Evolutionary conservation across 2,888 invertebrate species (phyloP).

Genomic region (Lasioglossum calceatum): DNA sequence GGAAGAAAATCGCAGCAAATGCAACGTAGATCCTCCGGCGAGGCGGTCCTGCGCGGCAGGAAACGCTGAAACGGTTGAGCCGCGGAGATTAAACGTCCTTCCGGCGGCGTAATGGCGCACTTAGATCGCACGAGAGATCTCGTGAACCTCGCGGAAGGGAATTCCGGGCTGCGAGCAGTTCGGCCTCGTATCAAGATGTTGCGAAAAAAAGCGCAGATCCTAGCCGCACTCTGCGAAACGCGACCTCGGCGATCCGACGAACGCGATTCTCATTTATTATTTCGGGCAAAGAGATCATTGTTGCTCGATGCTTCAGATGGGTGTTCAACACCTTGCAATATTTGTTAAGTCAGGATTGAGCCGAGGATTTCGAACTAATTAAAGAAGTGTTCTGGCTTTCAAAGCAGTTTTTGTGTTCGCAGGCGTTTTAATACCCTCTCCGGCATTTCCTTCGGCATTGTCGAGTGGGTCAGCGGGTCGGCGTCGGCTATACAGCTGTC

Average conservation of each 20-base stretch:
- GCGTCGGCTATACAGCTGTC: not conserved
- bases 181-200: constrained; percentile 7
- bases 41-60: constrained; percentile 42
- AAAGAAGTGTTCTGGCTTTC: no score
- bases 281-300: not conserved
- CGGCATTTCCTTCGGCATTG: not conserved
- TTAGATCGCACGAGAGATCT: constrained; percentile 57
- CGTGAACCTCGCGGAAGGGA: constrained; percentile 2
- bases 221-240: not conserved
- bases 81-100: constrained; percentile 71
- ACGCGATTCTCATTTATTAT: not conserved
- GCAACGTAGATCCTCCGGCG: constrained; percentile 45
- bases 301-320: no score
- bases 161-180: constrained; percentile 14
- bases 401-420: no score
- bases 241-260: not conserved
- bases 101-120: constrained; percentile 69
- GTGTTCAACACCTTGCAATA: no score
- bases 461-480: no score
- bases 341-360: no score
- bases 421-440: not conserved
- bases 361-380: no score
- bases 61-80: constrained; percentile 59
- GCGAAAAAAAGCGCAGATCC: not conserved
- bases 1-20: constrained; percentile 50